Evolutionary conservation across 2,113 vertebrate species (phyloP).

Genomic region (Phyllopteryx taeniolatus): DNA sequence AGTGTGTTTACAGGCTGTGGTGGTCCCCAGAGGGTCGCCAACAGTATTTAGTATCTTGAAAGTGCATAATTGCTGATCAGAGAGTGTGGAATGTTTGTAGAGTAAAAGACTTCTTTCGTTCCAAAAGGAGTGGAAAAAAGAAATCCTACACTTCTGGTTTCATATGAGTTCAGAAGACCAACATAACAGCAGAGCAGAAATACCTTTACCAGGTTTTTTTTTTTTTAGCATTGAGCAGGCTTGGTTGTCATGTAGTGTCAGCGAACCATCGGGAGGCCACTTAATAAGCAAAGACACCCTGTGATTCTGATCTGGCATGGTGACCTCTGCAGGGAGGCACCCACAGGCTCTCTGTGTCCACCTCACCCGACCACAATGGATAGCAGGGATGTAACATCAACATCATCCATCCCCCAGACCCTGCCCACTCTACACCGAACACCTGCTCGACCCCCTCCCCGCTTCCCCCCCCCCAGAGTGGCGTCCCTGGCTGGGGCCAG

Average conservation of each 20-base stretch:
- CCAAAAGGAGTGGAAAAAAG: slow-evolving; percentile 38
- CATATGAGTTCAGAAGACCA: slow-evolving; percentile 39
- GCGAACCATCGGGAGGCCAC: slow-evolving; percentile 46
- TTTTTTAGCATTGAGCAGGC: slow-evolving; percentile 39
- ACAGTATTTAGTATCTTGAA: slow-evolving; percentile 68
- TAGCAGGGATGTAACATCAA: slow-evolving; percentile 55
- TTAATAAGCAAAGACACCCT: slow-evolving; percentile 62
- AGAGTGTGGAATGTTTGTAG: slow-evolving; percentile 58
- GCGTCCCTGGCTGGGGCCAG: slow-evolving; percentile 45
- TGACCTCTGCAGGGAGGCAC: slow-evolving; percentile 62
- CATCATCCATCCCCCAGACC: slow-evolving; percentile 34
- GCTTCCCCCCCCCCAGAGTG: slow-evolving; percentile 46
- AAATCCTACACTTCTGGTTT: slow-evolving; percentile 60
- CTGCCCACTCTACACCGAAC: slow-evolving; percentile 30
- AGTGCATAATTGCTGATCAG: slow-evolving; percentile 77
- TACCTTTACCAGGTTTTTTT: slow-evolving; percentile 58
- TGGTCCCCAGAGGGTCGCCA: slow-evolving; percentile 63
- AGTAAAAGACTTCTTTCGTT: slow-evolving; percentile 67
- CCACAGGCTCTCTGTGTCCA: slow-evolving; percentile 56
- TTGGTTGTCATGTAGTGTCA: slow-evolving; percentile 42
- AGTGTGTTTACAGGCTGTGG: slow-evolving; percentile 59
- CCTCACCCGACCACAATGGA: slow-evolving; percentile 55
- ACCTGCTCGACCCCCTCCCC: slow-evolving; percentile 51
- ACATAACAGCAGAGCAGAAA: slow-evolving; percentile 46
- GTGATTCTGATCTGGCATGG: slow-evolving; percentile 60